Evolutionary conservation across 2,888 invertebrate species (phyloP).

Genomic region (Anthrax anthrax): DNA sequence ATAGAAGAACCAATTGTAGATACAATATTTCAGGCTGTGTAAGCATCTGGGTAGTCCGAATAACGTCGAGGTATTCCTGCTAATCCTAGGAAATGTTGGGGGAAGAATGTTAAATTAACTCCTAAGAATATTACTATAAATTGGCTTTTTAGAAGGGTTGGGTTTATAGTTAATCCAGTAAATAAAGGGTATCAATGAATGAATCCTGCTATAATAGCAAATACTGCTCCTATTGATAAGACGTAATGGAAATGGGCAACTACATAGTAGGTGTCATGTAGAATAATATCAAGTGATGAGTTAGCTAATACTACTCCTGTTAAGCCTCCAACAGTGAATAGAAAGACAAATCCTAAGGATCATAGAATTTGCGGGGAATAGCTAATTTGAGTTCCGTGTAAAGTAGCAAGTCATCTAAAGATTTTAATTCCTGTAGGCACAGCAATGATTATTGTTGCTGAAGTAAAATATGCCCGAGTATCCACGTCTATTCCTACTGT

Average conservation of each 20-base stretch:
- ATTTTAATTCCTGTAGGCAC: constrained; percentile 75
- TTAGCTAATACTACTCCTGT: constrained; percentile 52
- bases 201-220: constrained; percentile 61
- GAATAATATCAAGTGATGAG: constrained; percentile 58
- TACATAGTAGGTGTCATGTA: constrained; percentile 76
- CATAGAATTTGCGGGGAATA: constrained; percentile 47
- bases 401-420: constrained; percentile 60
- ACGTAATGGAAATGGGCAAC: constrained; percentile 75
- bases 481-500: constrained; percentile 73
- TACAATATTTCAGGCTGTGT: constrained; percentile 46
- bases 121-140: constrained; percentile 59
- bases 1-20: constrained; percentile 50
- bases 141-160: constrained; percentile 48
- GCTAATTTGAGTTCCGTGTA: constrained; percentile 48
- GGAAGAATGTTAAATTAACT: constrained; percentile 68
- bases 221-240: constrained; percentile 63
- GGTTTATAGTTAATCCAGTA: constrained; percentile 45
- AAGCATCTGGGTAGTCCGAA: constrained; percentile 51
- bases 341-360: constrained; percentile 59
- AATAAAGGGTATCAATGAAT: constrained; percentile 57
- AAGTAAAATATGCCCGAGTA: constrained; percentile 70
- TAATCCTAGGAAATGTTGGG: constrained; percentile 57
- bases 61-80: constrained; percentile 58
- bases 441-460: constrained; percentile 77
- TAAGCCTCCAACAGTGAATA: constrained; percentile 63